Evolutionary conservation across 1,140 invertebrate species (phyloP), one percentile per base, ranked within the genome.

Genomic region (Zophobas morio): DNA sequence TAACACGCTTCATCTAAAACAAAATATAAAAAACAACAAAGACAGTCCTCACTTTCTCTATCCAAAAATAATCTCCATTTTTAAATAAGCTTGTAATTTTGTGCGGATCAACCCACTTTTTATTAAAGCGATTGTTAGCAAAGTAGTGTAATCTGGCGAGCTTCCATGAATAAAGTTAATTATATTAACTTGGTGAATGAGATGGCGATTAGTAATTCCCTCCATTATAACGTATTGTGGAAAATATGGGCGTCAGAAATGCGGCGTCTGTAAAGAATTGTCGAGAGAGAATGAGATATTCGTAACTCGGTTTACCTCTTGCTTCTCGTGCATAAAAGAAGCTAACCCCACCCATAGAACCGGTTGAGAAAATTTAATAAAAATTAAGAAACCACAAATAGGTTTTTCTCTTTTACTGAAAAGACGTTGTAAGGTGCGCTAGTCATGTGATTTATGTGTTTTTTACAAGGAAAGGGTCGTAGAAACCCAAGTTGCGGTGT

Each of bases 391-490:
- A 42, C n/a, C 1, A 37, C 35, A 57, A 63, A 75, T 66, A 63
- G 42, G 74, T 63, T 75, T 75, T 66, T 75, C 20, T 66, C 74
- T 46, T 34, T 75, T 74, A 57, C 57, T 8, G 57, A 37, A 63
- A 36, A n/a, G 35, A 37, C 8, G 1, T 34, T 32, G 39, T 6
- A 66, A 75, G 74, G 74, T 75, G 57, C 60, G 53, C 63, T 42
- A 46, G 42, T 6, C 74, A 33, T 42, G 49, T 37, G 49, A 73
- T 73, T 73, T 73, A 73, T 73, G 39, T 32, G 49, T 54, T 73
- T 73, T 73, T 54, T 73, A 39, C 49, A 73, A 57, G 51, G 76
- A 42, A 73, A 77, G 57, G 51, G 70, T 66, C 57, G 60, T 70
- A 66, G 60, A 66, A 66, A 42, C 60, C 60, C 60, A 20, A 40